Evolutionary conservation across 2,113 vertebrate species (phyloP), one percentile per base, ranked within the genome.

Genomic region (Sprattus sprattus): DNA sequence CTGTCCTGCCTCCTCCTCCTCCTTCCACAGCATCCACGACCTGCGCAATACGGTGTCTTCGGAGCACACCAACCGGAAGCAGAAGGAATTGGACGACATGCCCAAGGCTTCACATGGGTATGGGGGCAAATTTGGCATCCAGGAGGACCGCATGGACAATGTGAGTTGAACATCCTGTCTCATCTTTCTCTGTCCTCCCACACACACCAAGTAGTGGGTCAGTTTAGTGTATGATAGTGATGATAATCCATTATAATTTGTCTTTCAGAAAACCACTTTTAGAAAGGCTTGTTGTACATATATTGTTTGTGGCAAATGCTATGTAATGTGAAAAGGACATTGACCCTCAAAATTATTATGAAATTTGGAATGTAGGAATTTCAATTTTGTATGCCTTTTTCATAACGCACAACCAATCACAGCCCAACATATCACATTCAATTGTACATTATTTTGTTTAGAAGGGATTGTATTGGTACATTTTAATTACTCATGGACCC

Each of bases 111-210:
- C 98, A 0, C 97, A 96, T 1, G 98, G 98, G 44, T 99, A 99
- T 0, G 98, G 98, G 18, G 98, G 98, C 0, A 99, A 95, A 52
- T 99, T 99, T 7, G 98, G 98, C 0, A 94, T 99, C 39, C 97
- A 99, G 87, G 96, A 98, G 82, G 98, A 99, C 84, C 95, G 98
- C 9, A 99, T 99, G 98, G 98, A 99, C 92, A 99, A 97, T 93
- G 98, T 98, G 1, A 80, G 89, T n/a, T 3, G 54, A 39, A 20
- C 20, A 71, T 86, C 57, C 1, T 83, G 83, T 45, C 39, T 82
- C 49, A 39, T 15, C 46, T 57, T 13, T 87, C 8, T 81, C 88
- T 78, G 1, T 85, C 85, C 84, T 45, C 50, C 22, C 22, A 25
- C n/a, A 25, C 6, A 64, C 60, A n/a, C 52, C 20, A 57, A 7